Base-by-base conservation (phyloP, 2,888 invertebrate genomes). In the Microplitis manilae region DNA sequence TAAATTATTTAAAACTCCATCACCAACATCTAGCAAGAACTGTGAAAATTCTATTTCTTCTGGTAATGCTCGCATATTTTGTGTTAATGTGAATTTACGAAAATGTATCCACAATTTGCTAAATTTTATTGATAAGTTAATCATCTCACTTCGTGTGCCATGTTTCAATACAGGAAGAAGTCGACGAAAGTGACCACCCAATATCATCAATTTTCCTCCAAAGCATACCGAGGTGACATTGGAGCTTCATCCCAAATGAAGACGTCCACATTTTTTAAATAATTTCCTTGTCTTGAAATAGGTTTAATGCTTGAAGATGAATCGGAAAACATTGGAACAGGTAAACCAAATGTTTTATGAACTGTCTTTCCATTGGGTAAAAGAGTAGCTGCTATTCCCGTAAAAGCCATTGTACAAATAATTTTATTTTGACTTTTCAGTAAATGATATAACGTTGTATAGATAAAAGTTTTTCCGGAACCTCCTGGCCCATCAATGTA, bases 21-120 rank as follows among this genome's bases (percentile, higher is more conserved):
- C 76, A 7, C 83, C 81, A 20, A 82, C 77, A 8, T 80, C 64
- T 20, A 82, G 40, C 69, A 82, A 61, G 77, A 81, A 84, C 73
- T 79, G 13, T 9, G 77, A 41, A 73, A 82, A 81, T 74, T 81
- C 77, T n/a, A 64, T 61, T 80, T 83, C 79, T 61, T 79, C 38
- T 6, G 79, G 79, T 75, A 80, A 76, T 59, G 79, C 61, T 62
- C 78, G 73, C 81, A 82, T 81, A 41, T 50, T 50, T 59, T 59
- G 59, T 9, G 59, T 59, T 59, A 59, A 59, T 2, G 59, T 59
- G 1, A 59, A 59, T 59, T 59, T 9, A 2, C 1, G 1, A 59
- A 59, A 59, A 59, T 59, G 2, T 59, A 1, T 8, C 59, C 59
- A 59, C 1, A 59, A 59, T 9, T 2, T 8, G 1, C 59, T 59